Conservation (phyloP, 1,140 invertebrate species). For the Zophobas morio region DNA sequence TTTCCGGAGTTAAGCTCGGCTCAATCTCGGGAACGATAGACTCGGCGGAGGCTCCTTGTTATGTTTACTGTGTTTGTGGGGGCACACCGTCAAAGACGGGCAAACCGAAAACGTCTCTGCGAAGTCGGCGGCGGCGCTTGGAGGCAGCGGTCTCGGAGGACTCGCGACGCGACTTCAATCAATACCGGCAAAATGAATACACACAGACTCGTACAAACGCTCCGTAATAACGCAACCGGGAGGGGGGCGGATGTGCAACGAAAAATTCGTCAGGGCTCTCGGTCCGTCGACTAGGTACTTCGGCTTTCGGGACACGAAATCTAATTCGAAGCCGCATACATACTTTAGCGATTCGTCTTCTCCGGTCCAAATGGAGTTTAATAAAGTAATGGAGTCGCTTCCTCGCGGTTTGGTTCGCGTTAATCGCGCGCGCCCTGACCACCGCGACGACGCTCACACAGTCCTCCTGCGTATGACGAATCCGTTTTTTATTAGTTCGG, state of each 20-base stretch:
- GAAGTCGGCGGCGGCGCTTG: neutral
- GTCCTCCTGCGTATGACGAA: neutral
- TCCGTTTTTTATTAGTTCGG: conserved; percentile 21
- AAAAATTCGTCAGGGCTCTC: neutral
- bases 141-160: conserved; percentile 18
- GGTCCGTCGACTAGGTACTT: too few species aligned
- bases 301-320: too few species aligned
- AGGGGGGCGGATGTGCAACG: neutral
- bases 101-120: conserved; percentile 12
- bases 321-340: too few species aligned
- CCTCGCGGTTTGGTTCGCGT: neutral
- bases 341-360: neutral
- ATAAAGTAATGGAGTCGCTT: neutral
- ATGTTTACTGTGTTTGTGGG: conserved; percentile 16
- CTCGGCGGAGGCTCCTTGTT: conserved; percentile 6
- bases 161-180: conserved; percentile 14
- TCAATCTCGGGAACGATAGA: conserved; percentile 17
- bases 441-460: neutral
- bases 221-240: neutral
- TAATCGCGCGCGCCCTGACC: neutral
- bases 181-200: conserved; percentile 14
- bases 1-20: conserved; percentile 38
- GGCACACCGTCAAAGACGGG: conserved; percentile 4
- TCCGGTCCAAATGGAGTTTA: too few species aligned
- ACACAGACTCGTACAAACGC: conserved; percentile 6